These are phyloP conservation scores for Mustela lutreola DNA, from an alignment of 2,113 vertebrate genomes.

Conservation along the genomic window DNA sequence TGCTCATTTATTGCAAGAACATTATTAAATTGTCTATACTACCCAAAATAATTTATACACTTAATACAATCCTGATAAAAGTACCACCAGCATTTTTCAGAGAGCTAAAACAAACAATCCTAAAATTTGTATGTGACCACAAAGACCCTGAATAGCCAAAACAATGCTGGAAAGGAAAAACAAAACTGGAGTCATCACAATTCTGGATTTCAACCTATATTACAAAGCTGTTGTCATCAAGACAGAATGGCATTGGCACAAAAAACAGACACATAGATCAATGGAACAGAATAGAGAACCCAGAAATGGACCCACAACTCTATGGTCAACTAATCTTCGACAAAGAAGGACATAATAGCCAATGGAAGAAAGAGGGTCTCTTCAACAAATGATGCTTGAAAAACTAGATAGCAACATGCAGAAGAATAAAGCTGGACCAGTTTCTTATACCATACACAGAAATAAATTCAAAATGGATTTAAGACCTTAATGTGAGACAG, in stretches of 20 bases:
- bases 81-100: background rate
- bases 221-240: background rate
- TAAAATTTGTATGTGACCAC: background rate
- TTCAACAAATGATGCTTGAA: background rate
- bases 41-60: background rate
- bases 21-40: background rate
- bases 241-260: background rate
- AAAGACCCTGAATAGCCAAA: background rate
- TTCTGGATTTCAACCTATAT: background rate
- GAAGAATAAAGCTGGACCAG: background rate
- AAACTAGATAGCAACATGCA: background rate
- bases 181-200: background rate
- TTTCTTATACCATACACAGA: background rate
- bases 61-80: background rate
- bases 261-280: background rate
- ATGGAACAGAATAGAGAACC: background rate
- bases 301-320: background rate
- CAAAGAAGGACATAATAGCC: background rate
- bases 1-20: background rate
- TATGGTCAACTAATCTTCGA: background rate
- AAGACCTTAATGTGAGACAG: background rate
- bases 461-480: background rate
- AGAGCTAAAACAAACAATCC: background rate
- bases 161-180: background rate
- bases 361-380: background rate